Evolutionary conservation across 2,797 vertebrate species (phyloP).

Genomic region (Euthynnus affinis): DNA sequence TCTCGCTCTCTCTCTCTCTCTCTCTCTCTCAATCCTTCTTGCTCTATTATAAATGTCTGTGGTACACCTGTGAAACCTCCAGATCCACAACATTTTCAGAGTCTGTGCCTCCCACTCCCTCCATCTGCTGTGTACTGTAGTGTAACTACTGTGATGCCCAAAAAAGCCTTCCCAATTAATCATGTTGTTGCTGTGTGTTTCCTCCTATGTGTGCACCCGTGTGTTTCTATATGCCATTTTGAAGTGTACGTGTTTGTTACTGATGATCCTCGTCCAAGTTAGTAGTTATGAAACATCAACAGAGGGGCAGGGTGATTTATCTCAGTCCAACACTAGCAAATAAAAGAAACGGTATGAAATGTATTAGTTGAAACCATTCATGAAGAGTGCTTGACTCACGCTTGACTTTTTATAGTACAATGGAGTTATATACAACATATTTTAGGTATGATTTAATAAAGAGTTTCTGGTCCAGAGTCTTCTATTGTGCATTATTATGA

Average conservation of each 20-base stretch:
- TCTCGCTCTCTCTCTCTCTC: too few species aligned
- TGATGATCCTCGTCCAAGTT: slow-evolving; percentile 54
- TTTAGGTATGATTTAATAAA: slow-evolving; percentile 33
- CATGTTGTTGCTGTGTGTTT: slow-evolving; percentile 37
- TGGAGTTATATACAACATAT: slow-evolving; percentile 24
- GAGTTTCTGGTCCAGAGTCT: slow-evolving; percentile 26
- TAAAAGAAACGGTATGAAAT: slow-evolving; percentile 37
- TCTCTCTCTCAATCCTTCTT: slow-evolving; percentile 20
- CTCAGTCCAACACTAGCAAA: slow-evolving; percentile 30
- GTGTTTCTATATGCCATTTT: slow-evolving; percentile 4
- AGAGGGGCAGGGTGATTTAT: slow-evolving; percentile 37
- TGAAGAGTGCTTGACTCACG: slow-evolving; percentile 14
- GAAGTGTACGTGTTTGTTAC: slow-evolving; percentile 24
- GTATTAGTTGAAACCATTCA: slow-evolving; percentile 43
- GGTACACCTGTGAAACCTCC: slow-evolving; percentile 63
- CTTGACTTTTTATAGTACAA: slow-evolving; percentile 10
- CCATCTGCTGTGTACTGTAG: slow-evolving; percentile 58
- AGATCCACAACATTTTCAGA: slow-evolving; percentile 48
- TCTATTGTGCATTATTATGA: slow-evolving; percentile 26
- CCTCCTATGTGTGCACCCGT: slow-evolving; percentile 2
- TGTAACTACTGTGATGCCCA: slow-evolving; percentile 37
- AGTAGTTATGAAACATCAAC: slow-evolving; percentile 52
- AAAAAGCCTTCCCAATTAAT: slow-evolving; percentile 55
- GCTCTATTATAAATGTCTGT: slow-evolving; percentile 45
- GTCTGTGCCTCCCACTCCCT: slow-evolving; percentile 52